phyloP scores from a whole-genome alignment of 2,797 vertebrate genomes.

The Peromyscus eremicus region DNA sequence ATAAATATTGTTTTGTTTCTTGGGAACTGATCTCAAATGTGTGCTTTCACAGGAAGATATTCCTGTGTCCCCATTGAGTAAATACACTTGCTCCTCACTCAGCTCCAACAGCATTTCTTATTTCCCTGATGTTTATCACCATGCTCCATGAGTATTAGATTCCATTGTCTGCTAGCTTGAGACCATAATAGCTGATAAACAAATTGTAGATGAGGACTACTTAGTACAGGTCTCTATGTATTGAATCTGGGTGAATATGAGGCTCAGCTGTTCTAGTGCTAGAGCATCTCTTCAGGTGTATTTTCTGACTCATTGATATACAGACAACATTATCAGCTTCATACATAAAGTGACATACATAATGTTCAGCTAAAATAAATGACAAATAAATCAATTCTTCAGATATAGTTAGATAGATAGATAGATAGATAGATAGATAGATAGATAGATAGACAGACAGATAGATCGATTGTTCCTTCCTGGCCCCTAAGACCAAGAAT shows the following conservation, averaged over 20 bases:
- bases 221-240: not conserved
- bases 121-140: not conserved
- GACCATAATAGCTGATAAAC: constrained; percentile 14
- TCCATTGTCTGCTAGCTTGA: not conserved
- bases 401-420: not conserved
- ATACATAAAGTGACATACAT: not conserved
- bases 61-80: not conserved
- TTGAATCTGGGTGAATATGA: not conserved
- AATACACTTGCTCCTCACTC: not conserved
- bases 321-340: not conserved
- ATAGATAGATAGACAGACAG: not conserved
- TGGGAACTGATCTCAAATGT: not conserved
- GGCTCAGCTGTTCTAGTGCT: not conserved
- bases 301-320: constrained; percentile 44
- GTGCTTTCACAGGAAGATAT: not conserved
- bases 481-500: not conserved
- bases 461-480: not conserved
- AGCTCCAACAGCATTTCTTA: not conserved
- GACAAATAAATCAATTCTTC: not conserved
- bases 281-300: not conserved
- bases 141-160: not conserved
- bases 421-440: too few relatives aligned
- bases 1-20: constrained; percentile 10
- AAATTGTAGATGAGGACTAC: not conserved
- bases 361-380: constrained; percentile 28